Base-by-base conservation (phyloP, 2,888 invertebrate genomes). In the Steromphala cineraria region DNA sequence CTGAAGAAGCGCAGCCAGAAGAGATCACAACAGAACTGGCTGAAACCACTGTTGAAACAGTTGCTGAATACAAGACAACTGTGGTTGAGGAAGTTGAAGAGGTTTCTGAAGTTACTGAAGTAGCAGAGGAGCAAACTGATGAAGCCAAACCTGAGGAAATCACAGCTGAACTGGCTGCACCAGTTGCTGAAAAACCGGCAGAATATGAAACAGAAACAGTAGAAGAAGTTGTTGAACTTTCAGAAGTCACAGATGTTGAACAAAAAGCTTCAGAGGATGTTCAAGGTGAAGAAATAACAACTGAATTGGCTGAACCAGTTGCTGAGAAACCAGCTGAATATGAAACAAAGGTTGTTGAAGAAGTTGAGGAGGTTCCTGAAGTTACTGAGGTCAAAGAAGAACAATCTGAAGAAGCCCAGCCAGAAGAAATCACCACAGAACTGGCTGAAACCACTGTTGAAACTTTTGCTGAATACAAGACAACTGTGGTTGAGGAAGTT, bases 61-160 rank as follows among this genome's bases (percentile, higher is more conserved):
- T 67, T 62, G 36, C 71, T 53, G 82, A 79, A 74, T 81, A 79
- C 31, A 56, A 83, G 40, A 53, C 62, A 21, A 79, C 77, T 10
- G 78, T 67, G 13, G 53, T 81, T 74, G 81, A 81, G 52, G 80
- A 81, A 62, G 55, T 52, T 17, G 67, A 31, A 55, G 53, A 55
- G 15, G 53, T 62, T 13, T 53, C 78, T 19, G 78, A 81, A 53
- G 21, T 56, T 28, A 52, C 67, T 53, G 62, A 53, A 17, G 53
- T 78, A 28, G 36, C 53, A 24, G 78, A 78, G 24, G 31, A 78
- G 31, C 67, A 78, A n/a, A 24, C 46, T 53, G 74, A 81, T 17
- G 85, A 87, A 4, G 83, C 78, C 36, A 75, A 80, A 17, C 67
- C 82, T 52, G 75, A 75, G 24, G 85, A 86, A 80, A 82, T 84